Conservation (phyloP, 1,140 invertebrate species). For the Belonocnema kinseyi region DNA sequence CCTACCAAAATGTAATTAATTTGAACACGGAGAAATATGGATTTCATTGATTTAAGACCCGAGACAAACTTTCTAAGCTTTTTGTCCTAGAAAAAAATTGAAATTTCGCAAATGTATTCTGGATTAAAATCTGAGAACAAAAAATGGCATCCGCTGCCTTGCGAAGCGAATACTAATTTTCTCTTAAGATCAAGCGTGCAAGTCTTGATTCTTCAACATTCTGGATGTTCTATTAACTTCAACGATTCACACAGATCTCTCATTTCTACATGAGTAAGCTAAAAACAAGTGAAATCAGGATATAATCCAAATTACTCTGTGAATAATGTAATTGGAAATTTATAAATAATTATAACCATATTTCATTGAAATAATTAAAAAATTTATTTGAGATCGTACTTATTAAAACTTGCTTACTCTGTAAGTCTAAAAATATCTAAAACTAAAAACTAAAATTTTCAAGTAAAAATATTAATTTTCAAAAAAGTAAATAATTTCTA, state of each 20-base stretch:
- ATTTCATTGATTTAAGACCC: background rate
- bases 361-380: no score
- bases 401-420: no score
- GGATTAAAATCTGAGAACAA: constrained; percentile 8
- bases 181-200: constrained; percentile 21
- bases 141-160: background rate
- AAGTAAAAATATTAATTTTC: no score
- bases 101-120: constrained; percentile 6
- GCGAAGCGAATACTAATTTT: constrained; percentile 21
- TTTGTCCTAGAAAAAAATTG: background rate
- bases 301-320: background rate
- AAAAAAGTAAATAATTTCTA: no score
- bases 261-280: constrained; percentile 22
- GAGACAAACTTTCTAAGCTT: background rate
- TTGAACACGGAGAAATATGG: background rate
- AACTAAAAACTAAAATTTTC: no score
- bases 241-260: constrained; percentile 25
- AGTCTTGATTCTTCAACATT: constrained; percentile 15
- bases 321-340: no score
- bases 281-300: constrained; percentile 7
- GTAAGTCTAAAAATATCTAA: no score
- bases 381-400: no score
- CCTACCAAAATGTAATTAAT: background rate
- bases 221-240: constrained; percentile 13
- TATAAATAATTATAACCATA: no score